Evolutionary conservation across 2,888 invertebrate species (phyloP).

Genomic region (Polyommatus icarus): DNA sequence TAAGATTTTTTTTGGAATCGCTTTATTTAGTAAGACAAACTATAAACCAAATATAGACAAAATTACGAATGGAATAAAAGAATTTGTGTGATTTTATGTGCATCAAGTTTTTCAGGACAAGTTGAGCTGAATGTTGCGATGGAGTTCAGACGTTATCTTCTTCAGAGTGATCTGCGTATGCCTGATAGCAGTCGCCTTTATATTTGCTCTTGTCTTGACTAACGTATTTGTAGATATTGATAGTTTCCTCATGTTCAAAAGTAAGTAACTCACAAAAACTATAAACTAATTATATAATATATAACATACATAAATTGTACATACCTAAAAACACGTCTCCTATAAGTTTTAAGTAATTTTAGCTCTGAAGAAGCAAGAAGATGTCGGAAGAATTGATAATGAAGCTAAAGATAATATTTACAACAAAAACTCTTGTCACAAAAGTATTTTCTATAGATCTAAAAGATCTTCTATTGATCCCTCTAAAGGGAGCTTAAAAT

Average conservation of each 20-base stretch:
- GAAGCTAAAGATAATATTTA: neutral
- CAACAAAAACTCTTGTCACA: neutral
- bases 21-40: too few species aligned
- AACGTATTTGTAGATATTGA: constrained; percentile 71
- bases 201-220: constrained; percentile 64
- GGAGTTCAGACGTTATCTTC: constrained; percentile 63
- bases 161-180: constrained; percentile 65
- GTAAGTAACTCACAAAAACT: constrained; percentile 39
- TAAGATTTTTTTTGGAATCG: neutral
- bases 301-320: too few species aligned
- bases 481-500: neutral
- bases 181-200: constrained; percentile 57
- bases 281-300: too few species aligned
- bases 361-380: neutral
- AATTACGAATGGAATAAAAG: too few species aligned
- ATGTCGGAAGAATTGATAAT: neutral
- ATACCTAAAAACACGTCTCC: too few species aligned
- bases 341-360: neutral
- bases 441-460: neutral
- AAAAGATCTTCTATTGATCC: neutral
- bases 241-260: constrained; percentile 53
- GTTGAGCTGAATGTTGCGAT: constrained; percentile 56
- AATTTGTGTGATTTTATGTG: neutral
- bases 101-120: neutral
- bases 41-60: too few species aligned